A percentile compares a stretch with the other conserved stretches of the same genome.
Conservation (phyloP, 53 echinoderm and acorn worm species). For the Stichopus horrens region DNA sequence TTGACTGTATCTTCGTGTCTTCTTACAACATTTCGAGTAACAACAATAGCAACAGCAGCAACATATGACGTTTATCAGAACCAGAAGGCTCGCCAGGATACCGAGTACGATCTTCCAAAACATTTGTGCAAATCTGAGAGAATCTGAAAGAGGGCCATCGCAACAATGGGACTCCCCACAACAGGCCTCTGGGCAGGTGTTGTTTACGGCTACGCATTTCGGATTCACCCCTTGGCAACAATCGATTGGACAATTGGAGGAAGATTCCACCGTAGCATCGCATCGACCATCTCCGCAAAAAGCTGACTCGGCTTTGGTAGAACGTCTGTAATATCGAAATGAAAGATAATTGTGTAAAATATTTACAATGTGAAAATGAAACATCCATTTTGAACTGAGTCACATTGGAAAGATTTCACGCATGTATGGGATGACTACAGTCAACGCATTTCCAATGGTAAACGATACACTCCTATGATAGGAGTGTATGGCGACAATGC, state of each 20-base stretch:
- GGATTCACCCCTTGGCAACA: slow-evolving; percentile 71
- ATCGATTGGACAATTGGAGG: slow-evolving; percentile 65
- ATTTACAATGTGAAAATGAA: no score
- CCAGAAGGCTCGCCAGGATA: slow-evolving; percentile 51
- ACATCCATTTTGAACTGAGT: no score
- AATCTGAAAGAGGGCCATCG: slow-evolving; percentile 22
- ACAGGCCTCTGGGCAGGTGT: slow-evolving; percentile 81
- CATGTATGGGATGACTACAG: no score
- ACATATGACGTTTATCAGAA: slow-evolving; percentile 69
- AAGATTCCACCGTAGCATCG: slow-evolving; percentile 54
- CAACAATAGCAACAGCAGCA: slow-evolving; percentile 80
- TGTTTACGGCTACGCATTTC: slow-evolving; percentile 57
- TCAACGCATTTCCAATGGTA: no score
- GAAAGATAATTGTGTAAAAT: background rate
- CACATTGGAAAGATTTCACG: no score
- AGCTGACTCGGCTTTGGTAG: background rate
- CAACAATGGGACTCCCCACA: slow-evolving; percentile 71
- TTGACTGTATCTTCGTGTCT: slow-evolving; percentile 14
- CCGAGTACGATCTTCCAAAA: slow-evolving; percentile 69
- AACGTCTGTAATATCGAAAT: background rate
- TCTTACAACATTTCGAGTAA: slow-evolving; percentile 62
- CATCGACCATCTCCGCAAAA: slow-evolving; percentile 92
- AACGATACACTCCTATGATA: no score
- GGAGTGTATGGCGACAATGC: no score
- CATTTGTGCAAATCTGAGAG: slow-evolving; percentile 1